phyloP scores from a whole-genome alignment of 1,140 invertebrate species.

The Vanessa tameamea region DNA sequence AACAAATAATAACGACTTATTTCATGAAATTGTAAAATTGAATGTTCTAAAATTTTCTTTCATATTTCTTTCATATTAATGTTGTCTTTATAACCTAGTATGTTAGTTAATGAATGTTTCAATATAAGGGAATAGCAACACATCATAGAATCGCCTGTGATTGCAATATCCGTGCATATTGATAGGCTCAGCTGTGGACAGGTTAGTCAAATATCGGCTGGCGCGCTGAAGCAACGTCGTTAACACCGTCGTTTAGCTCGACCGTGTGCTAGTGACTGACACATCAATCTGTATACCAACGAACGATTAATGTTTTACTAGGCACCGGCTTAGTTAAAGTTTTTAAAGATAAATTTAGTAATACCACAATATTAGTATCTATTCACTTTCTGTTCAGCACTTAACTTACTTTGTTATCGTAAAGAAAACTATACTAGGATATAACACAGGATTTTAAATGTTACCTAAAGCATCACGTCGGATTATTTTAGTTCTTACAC shows the following conservation, averaged over 20 bases:
- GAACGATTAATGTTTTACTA: conserved; percentile 4
- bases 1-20: too few relatives aligned
- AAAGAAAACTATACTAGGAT: too few relatives aligned
- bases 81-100: not conserved
- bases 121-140: not conserved
- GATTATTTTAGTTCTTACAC: not conserved
- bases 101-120: not conserved
- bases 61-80: too few relatives aligned
- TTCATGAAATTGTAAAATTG: too few relatives aligned
- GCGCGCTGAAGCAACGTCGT: not conserved
- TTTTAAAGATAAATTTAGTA: too few relatives aligned
- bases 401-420: too few relatives aligned
- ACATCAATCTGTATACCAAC: conserved; percentile 5
- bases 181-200: conserved; percentile 9
- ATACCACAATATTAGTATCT: too few relatives aligned
- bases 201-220: conserved; percentile 6
- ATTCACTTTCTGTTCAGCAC: too few relatives aligned
- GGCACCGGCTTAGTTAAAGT: too few relatives aligned
- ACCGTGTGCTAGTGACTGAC: conserved; percentile 3
- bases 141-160: not conserved
- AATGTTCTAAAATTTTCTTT: too few relatives aligned
- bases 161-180: conserved; percentile 25
- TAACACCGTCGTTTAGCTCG: conserved; percentile 2
- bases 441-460: too few relatives aligned
- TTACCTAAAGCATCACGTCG: too few relatives aligned